Percentiles rank a stretch among this genome's conserved stretches.
phyloP scores from a whole-genome alignment of 1,140 invertebrate genomes.

The Apis cerana region DNA sequence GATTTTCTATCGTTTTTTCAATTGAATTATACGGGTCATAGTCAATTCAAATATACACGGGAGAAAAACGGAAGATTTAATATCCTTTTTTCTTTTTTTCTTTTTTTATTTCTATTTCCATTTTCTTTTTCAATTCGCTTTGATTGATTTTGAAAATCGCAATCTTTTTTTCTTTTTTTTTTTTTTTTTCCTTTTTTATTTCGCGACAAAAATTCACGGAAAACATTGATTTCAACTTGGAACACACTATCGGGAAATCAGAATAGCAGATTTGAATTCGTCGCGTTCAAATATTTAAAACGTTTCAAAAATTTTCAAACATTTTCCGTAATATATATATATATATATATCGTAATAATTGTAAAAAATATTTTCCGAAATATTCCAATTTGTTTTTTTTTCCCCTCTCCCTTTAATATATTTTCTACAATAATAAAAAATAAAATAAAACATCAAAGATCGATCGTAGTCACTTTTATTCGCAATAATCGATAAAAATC shows the following conservation, averaged over 20 bases:
- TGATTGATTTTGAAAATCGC: not conserved
- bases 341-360: not conserved
- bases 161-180: not conserved
- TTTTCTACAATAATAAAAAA: too few species aligned
- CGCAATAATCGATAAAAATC: too few species aligned
- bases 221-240: slow-evolving; percentile 4
- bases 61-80: not conserved
- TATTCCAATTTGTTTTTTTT: not conserved
- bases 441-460: too few species aligned
- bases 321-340: not conserved
- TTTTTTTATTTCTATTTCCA: not conserved
- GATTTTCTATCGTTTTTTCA: not conserved
- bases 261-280: not conserved
- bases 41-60: not conserved
- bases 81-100: not conserved
- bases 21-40: not conserved
- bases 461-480: too few species aligned
- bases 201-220: not conserved
- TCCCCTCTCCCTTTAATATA: too few species aligned
- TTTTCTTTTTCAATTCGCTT: not conserved
- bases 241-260: not conserved
- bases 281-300: too few species aligned
- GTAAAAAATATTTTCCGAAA: not conserved
- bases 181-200: too few species aligned
- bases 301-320: not conserved